Evolutionary conservation across 2,113 vertebrate species (phyloP).

Genomic region (Ciconia stormi): DNA sequence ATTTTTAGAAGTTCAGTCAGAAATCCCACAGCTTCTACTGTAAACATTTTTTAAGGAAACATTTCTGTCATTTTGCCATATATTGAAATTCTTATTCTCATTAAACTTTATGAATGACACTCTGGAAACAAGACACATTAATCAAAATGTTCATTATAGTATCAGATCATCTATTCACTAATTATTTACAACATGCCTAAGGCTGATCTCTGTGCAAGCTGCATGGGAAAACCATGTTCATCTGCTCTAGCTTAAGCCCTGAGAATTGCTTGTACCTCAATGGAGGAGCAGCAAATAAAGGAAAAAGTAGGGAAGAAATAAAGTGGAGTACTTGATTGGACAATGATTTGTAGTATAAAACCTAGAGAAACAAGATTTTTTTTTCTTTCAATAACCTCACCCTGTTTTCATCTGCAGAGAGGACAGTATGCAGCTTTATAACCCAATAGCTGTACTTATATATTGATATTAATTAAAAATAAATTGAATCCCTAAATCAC

Average conservation of each 20-base stretch:
- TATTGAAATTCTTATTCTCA: not conserved
- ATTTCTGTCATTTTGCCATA: not conserved
- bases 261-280: not conserved
- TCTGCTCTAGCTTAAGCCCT: not conserved
- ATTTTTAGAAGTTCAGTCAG: not conserved
- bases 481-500: not conserved
- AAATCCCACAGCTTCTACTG: not conserved
- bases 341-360: not conserved
- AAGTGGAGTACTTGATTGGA: not conserved
- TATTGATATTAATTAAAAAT: not conserved
- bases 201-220: not conserved
- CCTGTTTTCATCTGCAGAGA: not conserved
- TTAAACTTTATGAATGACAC: not conserved
- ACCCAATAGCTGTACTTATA: not conserved
- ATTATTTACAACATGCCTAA: conserved; percentile 8
- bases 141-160: not conserved
- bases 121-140: not conserved
- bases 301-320: not conserved
- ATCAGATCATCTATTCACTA: not conserved
- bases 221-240: not conserved
- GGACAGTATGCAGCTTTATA: not conserved
- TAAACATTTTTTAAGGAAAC: not conserved
- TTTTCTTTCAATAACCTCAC: not conserved
- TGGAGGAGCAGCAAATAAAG: not conserved
- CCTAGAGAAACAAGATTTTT: not conserved